These are phyloP conservation scores for Orientallactaga bullata DNA, from an alignment of 2,113 vertebrate genomes.

Conservation along the genomic window DNA sequence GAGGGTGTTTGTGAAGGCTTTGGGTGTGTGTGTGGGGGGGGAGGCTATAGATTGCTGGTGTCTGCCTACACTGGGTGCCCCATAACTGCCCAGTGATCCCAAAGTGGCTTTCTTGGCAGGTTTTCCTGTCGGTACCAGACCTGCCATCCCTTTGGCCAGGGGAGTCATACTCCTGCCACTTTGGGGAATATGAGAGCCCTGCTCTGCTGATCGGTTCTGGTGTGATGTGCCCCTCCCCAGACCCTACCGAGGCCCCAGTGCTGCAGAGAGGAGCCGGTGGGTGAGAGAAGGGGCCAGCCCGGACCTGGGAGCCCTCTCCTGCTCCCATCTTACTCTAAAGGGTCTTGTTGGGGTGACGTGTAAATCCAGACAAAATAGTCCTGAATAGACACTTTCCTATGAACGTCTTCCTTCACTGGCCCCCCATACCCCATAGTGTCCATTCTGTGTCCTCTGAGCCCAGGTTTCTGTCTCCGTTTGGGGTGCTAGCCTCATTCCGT, in stretches of 20 bases:
- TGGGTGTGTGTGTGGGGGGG: too few relatives aligned
- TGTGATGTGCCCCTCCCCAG: slow-evolving; percentile 93
- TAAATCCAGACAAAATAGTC: not conserved
- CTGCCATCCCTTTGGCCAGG: slow-evolving; percentile 90
- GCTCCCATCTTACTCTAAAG: not conserved
- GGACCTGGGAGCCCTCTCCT: not conserved
- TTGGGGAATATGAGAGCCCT: slow-evolving; percentile 90
- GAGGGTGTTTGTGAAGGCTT: not conserved
- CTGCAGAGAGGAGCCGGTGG: slow-evolving; percentile 92
- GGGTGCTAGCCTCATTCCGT: not conserved
- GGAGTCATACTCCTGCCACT: slow-evolving; percentile 94
- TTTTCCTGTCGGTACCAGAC: slow-evolving; percentile 91
- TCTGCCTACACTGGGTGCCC: not conserved
- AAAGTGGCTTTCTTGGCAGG: slow-evolving; percentile 85
- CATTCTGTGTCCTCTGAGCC: not conserved
- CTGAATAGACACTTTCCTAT: not conserved
- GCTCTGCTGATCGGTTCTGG: slow-evolving; percentile 90
- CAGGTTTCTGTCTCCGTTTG: not conserved
- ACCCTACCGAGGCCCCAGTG: slow-evolving; percentile 87
- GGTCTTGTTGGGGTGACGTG: not conserved
- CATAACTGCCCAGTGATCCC: not conserved
- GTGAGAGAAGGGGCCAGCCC: slow-evolving; percentile 70
- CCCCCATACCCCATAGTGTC: not conserved
- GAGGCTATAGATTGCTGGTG: not conserved
- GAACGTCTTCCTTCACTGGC: not conserved